A percentile compares a stretch with the other conserved stretches of the same genome.
phyloP scores from a whole-genome alignment of 2,888 invertebrate genomes.

The Athalia circularis region DNA sequence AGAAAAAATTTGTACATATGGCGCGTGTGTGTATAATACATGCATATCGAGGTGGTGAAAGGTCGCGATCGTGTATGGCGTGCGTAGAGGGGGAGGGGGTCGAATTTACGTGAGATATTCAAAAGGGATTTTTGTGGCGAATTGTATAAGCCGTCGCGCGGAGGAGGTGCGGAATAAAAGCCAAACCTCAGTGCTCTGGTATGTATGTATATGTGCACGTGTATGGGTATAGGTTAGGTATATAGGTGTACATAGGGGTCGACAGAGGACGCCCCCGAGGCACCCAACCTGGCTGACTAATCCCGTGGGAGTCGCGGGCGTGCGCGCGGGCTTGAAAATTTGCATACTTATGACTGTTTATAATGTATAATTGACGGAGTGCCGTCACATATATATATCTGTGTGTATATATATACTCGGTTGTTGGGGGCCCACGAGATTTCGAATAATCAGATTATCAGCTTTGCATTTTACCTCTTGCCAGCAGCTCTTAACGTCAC shows the following conservation, averaged over 20 bases:
- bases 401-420: neutral
- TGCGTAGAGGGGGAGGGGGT: neutral
- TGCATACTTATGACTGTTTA: conserved; percentile 67
- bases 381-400: conserved; percentile 43
- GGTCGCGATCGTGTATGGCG: too few relatives aligned
- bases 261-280: conserved; percentile 1
- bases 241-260: neutral
- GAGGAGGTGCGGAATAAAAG: too few relatives aligned
- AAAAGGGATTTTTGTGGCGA: neutral
- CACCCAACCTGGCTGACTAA: conserved; percentile 1
- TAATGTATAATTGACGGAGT: conserved; percentile 67
- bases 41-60: too few relatives aligned
- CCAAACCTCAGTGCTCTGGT: too few relatives aligned
- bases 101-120: conserved; percentile 2
- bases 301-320: conserved; percentile 38
- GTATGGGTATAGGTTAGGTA: too few relatives aligned
- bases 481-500: neutral
- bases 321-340: conserved; percentile 49
- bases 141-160: neutral
- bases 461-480: conserved; percentile 59
- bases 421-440: conserved; percentile 50
- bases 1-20: too few relatives aligned
- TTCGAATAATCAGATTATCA: conserved; percentile 63
- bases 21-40: too few relatives aligned
- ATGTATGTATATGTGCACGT: neutral